Evolutionary conservation across 2,888 invertebrate genomes (phyloP).

Genomic region (Andrena minutula): DNA sequence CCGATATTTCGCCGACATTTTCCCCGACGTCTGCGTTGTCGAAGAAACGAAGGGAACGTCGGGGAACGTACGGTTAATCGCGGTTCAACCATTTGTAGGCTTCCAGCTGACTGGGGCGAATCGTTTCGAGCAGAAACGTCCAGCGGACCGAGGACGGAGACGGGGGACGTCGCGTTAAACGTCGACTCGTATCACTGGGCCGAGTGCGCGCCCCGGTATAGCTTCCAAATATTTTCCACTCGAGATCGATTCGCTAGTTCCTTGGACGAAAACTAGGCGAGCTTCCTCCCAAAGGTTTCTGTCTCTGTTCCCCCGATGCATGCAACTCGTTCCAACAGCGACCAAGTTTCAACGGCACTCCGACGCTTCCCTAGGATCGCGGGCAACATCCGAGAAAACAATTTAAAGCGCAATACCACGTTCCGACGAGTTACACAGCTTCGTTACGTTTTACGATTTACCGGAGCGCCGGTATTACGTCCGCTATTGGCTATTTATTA

Average conservation of each 20-base stretch:
- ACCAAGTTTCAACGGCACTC: slow-evolving; percentile 25
- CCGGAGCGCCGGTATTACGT: slow-evolving; percentile 50
- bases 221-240: too few species aligned
- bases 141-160: neutral
- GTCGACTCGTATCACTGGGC: slow-evolving; percentile 5
- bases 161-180: neutral
- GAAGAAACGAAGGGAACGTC: slow-evolving; percentile 1
- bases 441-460: slow-evolving; percentile 62
- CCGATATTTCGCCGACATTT: slow-evolving; percentile 61
- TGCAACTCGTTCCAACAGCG: slow-evolving; percentile 37
- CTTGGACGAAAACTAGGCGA: neutral
- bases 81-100: slow-evolving; percentile 18
- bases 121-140: slow-evolving; percentile 3
- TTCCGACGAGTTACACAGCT: slow-evolving; percentile 51
- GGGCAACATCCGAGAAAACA: slow-evolving; percentile 40
- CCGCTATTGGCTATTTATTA: slow-evolving; percentile 61
- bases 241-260: neutral
- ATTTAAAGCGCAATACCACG: slow-evolving; percentile 54
- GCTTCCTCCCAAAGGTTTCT: slow-evolving; percentile 5
- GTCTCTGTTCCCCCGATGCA: neutral
- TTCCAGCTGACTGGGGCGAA: neutral
- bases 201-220: neutral
- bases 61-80: slow-evolving; percentile 5
- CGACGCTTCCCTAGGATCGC: slow-evolving; percentile 6
- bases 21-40: slow-evolving; percentile 43